Evolutionary conservation across 2,113 vertebrate genomes (phyloP), one percentile per base, ranked within the genome.

Genomic region (Lota lota): DNA sequence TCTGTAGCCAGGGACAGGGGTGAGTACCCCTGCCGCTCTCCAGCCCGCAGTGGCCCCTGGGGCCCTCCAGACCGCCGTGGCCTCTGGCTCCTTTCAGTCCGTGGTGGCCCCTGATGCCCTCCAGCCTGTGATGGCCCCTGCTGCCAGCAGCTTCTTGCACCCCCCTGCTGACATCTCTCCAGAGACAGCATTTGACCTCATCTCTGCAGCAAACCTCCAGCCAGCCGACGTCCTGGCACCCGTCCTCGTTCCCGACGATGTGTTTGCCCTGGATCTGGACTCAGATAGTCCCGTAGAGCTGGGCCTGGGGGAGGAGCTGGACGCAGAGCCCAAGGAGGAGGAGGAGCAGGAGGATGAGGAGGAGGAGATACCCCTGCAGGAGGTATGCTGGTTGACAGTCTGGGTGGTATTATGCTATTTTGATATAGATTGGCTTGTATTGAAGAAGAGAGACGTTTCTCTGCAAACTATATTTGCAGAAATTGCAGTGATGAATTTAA

Each of bases 331-430:
- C 59, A 77, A 90, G 80, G 72, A 85, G 61, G 90, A 85, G 61
- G 91, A 91, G 74, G 93, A 95, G 22, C 74, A 82, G 17, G 53
- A 56, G 2, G 83, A 83, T 79, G 86, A 85, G 20, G 75, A 82
- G 17, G 53, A 56, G 53, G 83, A 83, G 80, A 86, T 89, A 76
- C 1, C 12, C 15, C 20, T 58, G 17, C 10, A 56, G 53, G 53
- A 56, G 53, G 53, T 56, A 56, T n/a, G 53, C 40, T 47, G 40
- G 40, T 47, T 47, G 40, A 47, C 40, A 10, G 7, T 33, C 28
- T n/a, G n/a, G 28, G 28, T 4, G 28, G 28, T 33, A 6, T 33
- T 33, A 33, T 33, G 28, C 28, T 33, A 4, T 5, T 33, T 6
- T 33, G 28, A 33, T 33, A 33, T 5, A 2, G 28, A 33, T 33